Base-by-base conservation (phyloP, 2,797 vertebrate genomes). In the Lutjanus campechanus region DNA sequence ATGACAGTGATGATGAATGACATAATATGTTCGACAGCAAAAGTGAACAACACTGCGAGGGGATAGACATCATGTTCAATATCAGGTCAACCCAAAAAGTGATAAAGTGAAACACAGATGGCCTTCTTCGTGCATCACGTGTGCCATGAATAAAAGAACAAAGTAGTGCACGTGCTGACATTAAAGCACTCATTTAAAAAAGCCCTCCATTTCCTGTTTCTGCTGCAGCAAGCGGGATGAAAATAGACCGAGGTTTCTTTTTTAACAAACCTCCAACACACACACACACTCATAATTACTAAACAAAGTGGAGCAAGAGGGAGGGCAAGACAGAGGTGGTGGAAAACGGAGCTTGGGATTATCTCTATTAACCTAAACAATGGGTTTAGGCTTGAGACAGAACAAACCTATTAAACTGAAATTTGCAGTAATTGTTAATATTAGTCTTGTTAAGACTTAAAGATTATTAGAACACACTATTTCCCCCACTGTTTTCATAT, bases 61-160 rank as follows among this genome's bases (percentile, higher is more conserved):
- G 56, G 53, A 55, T 40, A 41, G 25, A 54, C 54, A 22, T 62
- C 46, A 59, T 19, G 19, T 73, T 69, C 56, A 79, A 74, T 46
- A 78, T 59, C 12, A 56, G 55, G 49, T 50, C 69, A 44, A 53
- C 66, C 62, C 51, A 43, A 76, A 79, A 76, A 82, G 41, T 46
- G 66, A 49, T 62, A 15, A 64, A 83, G 73, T 69, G 63, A 85
- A 81, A 82, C 75, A 71, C 76, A 86, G 75, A 83, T 59, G 81
- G 80, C 69, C 77, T 77, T 83, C 76, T 83, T 76, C 58, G 6
- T 1, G 8, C 29, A 77, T 69, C 89, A 91, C 73, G 51, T 89
- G 91, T 16, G 7, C 55, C 73, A 87, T 90, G 79, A 91, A 92
- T 92, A 93, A 91, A 91, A 92, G 79, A 93, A 92, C 89, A 92